phyloP scores from a whole-genome alignment of 2,797 vertebrate genomes.

The Mareca penelope region DNA sequence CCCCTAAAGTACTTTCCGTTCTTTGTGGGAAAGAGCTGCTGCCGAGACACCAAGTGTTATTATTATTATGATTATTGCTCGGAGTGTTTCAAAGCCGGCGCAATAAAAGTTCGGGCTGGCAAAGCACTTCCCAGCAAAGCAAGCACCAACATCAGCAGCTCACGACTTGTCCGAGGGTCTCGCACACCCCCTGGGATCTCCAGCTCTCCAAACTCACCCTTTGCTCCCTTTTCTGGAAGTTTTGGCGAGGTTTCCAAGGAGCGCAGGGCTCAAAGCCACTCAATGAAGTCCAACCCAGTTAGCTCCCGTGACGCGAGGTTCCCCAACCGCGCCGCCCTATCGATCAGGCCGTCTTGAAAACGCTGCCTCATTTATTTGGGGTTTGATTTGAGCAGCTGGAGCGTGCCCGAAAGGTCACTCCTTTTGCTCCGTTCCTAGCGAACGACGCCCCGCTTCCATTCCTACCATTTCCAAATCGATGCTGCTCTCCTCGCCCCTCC shows the following conservation, averaged over 20 bases:
- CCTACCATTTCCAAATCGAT: conserved; percentile 33
- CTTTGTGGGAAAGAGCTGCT: neutral
- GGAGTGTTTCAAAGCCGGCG: neutral
- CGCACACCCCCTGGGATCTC: neutral
- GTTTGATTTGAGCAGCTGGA: conserved; percentile 47
- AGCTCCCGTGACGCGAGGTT: neutral
- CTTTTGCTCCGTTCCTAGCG: conserved; percentile 5
- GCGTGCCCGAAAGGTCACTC: neutral
- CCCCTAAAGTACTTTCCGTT: neutral
- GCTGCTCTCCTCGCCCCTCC: neutral
- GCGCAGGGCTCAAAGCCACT: neutral
- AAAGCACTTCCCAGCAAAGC: neutral
- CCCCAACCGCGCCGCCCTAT: conserved; percentile 8
- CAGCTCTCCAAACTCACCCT: neutral
- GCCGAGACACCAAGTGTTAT: neutral
- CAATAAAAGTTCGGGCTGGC: neutral
- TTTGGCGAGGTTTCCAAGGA: neutral
- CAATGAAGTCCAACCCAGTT: neutral
- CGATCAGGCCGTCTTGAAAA: conserved; percentile 14
- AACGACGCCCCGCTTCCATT: conserved; percentile 4
- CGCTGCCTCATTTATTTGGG: conserved; percentile 26
- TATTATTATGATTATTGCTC: no score
- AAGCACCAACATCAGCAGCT: neutral
- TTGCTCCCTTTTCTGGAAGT: no score
- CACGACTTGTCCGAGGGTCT: no score